Conservation (phyloP, 35 echinoderm and acorn worm genomes). For the Apostichopus californicus region DNA sequence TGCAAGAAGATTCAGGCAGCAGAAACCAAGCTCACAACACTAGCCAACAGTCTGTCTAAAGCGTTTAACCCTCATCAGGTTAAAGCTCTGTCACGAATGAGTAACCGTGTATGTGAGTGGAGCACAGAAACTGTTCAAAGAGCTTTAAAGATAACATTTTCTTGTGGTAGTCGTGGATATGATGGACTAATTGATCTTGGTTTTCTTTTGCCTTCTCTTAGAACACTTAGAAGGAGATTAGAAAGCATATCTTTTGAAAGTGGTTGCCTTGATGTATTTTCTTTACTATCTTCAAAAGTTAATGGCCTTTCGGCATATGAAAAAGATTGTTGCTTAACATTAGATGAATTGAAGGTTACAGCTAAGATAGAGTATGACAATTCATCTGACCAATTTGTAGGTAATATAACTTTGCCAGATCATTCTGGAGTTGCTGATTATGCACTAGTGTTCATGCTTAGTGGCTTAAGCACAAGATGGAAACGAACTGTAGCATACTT, state of each 20-base stretch:
- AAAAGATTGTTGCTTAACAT: conserved; percentile 16
- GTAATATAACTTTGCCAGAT: background rate
- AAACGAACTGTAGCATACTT: conserved; percentile 26
- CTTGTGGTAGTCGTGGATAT: background rate
- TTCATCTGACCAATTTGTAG: background rate
- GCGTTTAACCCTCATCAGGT: background rate
- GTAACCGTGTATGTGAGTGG: background rate
- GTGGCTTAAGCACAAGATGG: conserved; percentile 36
- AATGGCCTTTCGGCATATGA: conserved; percentile 26
- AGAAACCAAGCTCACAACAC: background rate
- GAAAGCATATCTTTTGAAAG: conserved; percentile 9
- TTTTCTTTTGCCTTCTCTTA: background rate
- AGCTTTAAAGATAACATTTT: background rate
- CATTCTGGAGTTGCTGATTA: conserved; percentile 10
- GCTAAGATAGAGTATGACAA: conserved; percentile 8
- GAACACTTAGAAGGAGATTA: conserved; percentile 2
- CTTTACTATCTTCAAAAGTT: background rate
- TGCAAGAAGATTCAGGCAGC: background rate
- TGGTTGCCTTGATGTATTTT: conserved; percentile 12
- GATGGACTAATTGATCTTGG: background rate
- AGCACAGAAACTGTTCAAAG: conserved; percentile 10
- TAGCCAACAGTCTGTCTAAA: background rate
- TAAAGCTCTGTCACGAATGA: background rate
- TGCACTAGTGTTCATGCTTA: conserved; percentile 3
- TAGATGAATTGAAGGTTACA: background rate